Evolutionary conservation across 2,797 vertebrate genomes (phyloP), one percentile per base, ranked within the genome.

Genomic region (Oceanodroma leucorhoa): DNA sequence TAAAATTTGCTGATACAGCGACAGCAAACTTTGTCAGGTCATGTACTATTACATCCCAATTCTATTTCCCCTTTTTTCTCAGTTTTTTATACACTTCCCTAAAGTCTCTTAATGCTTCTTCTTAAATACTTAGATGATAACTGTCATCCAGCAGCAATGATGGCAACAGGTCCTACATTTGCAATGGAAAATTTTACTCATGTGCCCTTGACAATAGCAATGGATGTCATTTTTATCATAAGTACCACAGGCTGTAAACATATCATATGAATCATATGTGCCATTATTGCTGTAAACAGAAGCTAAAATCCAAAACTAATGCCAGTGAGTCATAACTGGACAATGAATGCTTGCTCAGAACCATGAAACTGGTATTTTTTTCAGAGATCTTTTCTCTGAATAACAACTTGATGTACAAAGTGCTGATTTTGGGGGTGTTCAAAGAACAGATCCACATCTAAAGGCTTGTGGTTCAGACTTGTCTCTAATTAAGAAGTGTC

Each of bases 401-500:
- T 91, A 95, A 81, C 82, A 76, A 51, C 34, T 23, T 80, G 67
- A 70, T 67, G 40, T 67, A 94, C 36, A 84, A 86, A 94, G 57
- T 70, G 67, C 20, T 96, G 91, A 94, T 93, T 94, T 95, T 57
- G 30, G 57, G 55, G 91, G 90, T 95, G 94, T 96, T 96, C 94
- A 96, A 96, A 96, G 94, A 94, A 91, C 79, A 78, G 81, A 89
- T 77, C 64, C 34, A 95, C 91, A 96, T 96, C 83, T 96, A 80
- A 97, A 94, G 55, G 38, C 53, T 94, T 71, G 32, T 80, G 60
- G 34, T 92, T 95, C 86, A 89, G 83, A 83, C 80, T 91, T 84
- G 83, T 91, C 75, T 95, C 94, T 96, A 96, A 96, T 97, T 97
- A 97, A 94, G 93, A 97, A 96, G 78, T 94, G 90, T 93, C 95